A percentile compares a stretch with the other conserved stretches of the same genome.
Conservation (phyloP, 2,113 vertebrate species). For the Chroicocephalus ridibundus region DNA sequence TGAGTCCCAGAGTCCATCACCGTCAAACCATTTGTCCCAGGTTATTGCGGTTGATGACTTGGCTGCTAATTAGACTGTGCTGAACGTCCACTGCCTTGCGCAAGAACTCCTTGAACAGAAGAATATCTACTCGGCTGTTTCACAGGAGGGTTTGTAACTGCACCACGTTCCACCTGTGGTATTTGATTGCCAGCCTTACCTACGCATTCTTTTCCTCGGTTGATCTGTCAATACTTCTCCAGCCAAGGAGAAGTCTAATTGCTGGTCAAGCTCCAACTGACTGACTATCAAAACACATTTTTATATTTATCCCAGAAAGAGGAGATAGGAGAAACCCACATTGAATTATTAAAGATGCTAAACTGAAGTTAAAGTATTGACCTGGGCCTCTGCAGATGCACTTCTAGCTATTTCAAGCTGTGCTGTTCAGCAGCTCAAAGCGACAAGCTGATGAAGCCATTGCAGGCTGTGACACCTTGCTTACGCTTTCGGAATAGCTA, state of each 20-base stretch:
- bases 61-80: background rate
- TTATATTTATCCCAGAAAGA: background rate
- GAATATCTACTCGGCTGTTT: background rate
- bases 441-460: background rate
- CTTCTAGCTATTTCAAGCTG: constrained; percentile 14
- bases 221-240: background rate
- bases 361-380: background rate
- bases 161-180: background rate
- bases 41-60: background rate
- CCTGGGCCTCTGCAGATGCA: constrained; percentile 13
- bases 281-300: background rate
- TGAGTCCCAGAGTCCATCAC: background rate
- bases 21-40: background rate
- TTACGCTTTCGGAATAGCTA: background rate
- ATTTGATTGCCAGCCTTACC: background rate
- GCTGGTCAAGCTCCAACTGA: background rate
- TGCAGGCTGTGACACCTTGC: background rate
- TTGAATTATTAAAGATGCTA: constrained; percentile 4
- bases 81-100: background rate
- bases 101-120: background rate
- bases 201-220: background rate
- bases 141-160: background rate
- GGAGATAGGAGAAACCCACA: background rate
- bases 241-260: background rate
- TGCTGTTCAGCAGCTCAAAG: background rate